Evolutionary conservation across 2,113 vertebrate species (phyloP).

Genomic region (Ptychochromis oligacanthus): DNA sequence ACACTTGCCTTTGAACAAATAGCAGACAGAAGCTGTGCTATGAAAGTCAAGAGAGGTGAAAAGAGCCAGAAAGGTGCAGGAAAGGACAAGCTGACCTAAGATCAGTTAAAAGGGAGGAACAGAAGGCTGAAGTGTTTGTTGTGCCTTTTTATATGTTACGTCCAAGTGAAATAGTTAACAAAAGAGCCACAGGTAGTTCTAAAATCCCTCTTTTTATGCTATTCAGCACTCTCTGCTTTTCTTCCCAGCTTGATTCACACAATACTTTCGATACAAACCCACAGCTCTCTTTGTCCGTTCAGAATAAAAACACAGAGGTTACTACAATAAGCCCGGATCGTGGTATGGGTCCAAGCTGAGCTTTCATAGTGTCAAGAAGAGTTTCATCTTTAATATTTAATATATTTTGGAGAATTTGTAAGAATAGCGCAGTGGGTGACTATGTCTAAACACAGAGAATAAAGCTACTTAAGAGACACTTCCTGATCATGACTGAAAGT

Average conservation of each 20-base stretch:
- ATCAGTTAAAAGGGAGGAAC: conserved; percentile 14
- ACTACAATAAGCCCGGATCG: background rate
- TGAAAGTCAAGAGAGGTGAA: conserved; percentile 24
- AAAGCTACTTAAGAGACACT: conserved; percentile 1
- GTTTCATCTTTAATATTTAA: background rate
- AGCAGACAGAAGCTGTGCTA: conserved; percentile 32
- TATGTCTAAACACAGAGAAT: background rate
- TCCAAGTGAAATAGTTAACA: background rate
- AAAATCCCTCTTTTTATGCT: background rate
- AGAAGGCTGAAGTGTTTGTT: background rate
- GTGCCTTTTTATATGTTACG: background rate
- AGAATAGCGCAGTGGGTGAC: background rate
- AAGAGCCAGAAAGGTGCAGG: conserved; percentile 17
- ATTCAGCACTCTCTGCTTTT: background rate
- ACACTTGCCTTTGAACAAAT: conserved; percentile 54
- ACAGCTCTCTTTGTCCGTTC: background rate
- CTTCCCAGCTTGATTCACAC: background rate
- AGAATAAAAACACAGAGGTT: background rate
- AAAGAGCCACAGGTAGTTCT: background rate
- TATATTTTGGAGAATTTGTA: background rate
- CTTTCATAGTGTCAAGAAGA: background rate
- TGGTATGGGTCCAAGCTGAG: background rate
- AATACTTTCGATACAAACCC: background rate
- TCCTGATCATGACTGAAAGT: conserved; percentile 11
- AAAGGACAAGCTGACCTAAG: conserved; percentile 26